Conservation (phyloP, 2,888 invertebrate species). For the Aleiodes testaceus region DNA sequence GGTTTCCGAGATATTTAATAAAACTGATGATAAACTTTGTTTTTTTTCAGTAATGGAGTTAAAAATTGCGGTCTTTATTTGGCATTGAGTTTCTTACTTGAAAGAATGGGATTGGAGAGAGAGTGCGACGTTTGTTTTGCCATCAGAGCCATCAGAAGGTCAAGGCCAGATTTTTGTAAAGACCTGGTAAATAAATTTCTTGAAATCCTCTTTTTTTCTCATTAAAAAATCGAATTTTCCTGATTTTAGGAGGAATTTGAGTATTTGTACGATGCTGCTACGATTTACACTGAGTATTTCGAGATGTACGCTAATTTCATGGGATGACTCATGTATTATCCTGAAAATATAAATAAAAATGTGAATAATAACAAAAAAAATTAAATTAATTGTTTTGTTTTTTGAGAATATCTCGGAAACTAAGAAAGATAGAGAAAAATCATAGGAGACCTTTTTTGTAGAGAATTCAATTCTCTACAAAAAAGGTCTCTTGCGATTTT, state of each 20-base stretch:
- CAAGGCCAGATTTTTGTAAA: conserved; percentile 70
- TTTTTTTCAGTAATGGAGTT: conserved; percentile 72
- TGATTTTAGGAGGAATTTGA: conserved; percentile 68
- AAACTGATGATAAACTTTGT: background rate
- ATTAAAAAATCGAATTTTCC: background rate
- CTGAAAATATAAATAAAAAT: background rate
- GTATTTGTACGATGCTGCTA: conserved; percentile 69
- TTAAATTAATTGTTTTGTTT: too few species aligned
- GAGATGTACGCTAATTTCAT: conserved; percentile 69
- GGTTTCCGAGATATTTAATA: too few species aligned
- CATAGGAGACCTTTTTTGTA: too few species aligned
- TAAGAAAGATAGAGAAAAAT: too few species aligned
- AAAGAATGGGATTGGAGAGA: conserved; percentile 74
- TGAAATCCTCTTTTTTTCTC: conserved; percentile 14
- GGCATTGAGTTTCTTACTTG: conserved; percentile 72
- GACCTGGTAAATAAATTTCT: conserved; percentile 60
- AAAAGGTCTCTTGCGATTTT: too few species aligned
- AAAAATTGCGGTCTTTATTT: conserved; percentile 73
- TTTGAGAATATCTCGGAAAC: too few species aligned
- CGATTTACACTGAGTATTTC: conserved; percentile 65
- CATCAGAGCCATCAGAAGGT: conserved; percentile 72
- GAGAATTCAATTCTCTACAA: too few species aligned
- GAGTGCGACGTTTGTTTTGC: conserved; percentile 74
- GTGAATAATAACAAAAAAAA: background rate
- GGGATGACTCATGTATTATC: background rate